Evolutionary conservation across 2,888 invertebrate genomes (phyloP).

Genomic region (Arrhopalites spinosus): DNA sequence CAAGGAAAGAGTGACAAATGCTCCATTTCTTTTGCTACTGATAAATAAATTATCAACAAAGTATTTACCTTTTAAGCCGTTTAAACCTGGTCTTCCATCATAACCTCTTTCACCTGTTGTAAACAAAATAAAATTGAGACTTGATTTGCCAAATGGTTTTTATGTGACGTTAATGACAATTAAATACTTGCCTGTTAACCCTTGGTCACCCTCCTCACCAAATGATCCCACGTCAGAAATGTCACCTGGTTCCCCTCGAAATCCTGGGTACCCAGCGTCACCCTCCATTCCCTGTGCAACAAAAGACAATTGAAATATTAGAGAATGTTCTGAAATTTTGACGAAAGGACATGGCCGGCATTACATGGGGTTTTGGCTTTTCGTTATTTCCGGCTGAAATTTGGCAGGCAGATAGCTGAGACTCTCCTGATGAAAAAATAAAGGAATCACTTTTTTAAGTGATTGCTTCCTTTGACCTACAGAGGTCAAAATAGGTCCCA

Average conservation of each 20-base stretch:
- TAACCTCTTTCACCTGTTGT: constrained; percentile 22
- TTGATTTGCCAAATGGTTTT: not conserved
- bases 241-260: constrained; percentile 43
- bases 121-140: not conserved
- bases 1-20: not conserved
- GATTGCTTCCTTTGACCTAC: too few species aligned
- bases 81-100: constrained; percentile 18
- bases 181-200: constrained; percentile 16
- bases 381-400: too few species aligned
- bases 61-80: constrained; percentile 18
- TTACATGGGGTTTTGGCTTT: too few species aligned
- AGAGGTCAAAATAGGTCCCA: too few species aligned
- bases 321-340: too few species aligned
- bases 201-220: constrained; percentile 49
- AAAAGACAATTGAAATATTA: not conserved
- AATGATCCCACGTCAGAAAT: constrained; percentile 43
- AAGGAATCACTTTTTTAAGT: too few species aligned
- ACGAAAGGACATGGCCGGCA: too few species aligned
- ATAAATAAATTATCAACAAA: not conserved
- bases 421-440: too few species aligned
- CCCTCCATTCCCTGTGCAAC: not conserved
- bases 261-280: not conserved
- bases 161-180: too few species aligned
- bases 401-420: too few species aligned
- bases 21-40: not conserved